Conservation (phyloP, 2,113 vertebrate genomes). For the Indri indri region DNA sequence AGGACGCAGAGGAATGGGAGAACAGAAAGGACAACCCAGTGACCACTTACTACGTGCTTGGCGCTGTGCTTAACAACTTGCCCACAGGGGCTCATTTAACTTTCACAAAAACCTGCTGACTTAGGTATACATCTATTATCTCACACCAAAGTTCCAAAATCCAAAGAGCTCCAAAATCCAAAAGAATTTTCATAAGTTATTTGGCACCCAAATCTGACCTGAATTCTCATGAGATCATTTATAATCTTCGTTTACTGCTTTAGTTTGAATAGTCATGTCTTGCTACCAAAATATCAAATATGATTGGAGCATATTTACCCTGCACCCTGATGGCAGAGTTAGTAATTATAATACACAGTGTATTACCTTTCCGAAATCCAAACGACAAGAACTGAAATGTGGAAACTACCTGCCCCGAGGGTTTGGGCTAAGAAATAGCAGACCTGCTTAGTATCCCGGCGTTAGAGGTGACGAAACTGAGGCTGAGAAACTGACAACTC, state of each 20-base stretch:
- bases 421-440: fast-evolving
- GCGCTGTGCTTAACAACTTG: fast-evolving
- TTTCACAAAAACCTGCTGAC: not conserved
- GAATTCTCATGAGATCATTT: not conserved
- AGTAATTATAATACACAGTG: fast-evolving
- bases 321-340: not conserved
- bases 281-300: not conserved
- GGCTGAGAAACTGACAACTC: not conserved
- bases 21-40: fast-evolving
- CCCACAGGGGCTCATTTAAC: not conserved
- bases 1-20: fast-evolving
- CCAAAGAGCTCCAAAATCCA: not conserved
- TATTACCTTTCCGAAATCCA: fast-evolving
- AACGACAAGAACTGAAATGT: too few relatives aligned
- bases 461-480: fast-evolving
- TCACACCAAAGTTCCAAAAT: not conserved
- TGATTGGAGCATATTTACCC: not conserved
- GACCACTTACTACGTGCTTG: fast-evolving
- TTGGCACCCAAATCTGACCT: not conserved
- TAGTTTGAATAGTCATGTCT: not conserved
- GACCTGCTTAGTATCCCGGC: fast-evolving
- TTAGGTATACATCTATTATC: fast-evolving
- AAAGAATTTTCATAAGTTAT: not conserved
- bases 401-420: not conserved
- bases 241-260: not conserved